Evolutionary conservation across 2,888 invertebrate genomes (phyloP).

Genomic region (Drosophila infuscata): DNA sequence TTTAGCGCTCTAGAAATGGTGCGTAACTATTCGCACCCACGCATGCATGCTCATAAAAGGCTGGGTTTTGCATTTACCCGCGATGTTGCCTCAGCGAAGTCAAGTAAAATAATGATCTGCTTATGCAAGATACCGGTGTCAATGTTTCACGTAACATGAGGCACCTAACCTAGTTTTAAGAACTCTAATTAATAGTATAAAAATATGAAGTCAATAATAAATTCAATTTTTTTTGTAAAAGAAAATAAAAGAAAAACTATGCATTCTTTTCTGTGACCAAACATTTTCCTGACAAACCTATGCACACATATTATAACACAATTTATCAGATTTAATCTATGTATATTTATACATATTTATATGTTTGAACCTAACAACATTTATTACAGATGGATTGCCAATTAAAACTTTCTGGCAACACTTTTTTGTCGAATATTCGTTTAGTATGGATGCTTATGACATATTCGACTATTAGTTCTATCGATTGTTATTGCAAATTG

Average conservation of each 20-base stretch:
- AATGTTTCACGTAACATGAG: background rate
- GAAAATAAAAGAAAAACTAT: too few species aligned
- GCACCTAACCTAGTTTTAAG: background rate
- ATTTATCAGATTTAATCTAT: background rate
- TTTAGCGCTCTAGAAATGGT: too few species aligned
- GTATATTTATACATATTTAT: background rate
- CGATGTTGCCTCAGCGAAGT: too few species aligned
- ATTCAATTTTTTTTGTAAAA: background rate
- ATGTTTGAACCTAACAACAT: background rate
- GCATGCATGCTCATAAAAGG: too few species aligned
- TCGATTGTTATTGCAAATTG: background rate
- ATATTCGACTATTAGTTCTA: background rate
- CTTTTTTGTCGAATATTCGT: background rate
- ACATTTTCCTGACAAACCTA: background rate
- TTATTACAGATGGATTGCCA: background rate
- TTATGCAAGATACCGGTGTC: background rate
- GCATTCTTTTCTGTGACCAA: background rate
- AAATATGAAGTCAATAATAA: background rate
- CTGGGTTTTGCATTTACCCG: too few species aligned
- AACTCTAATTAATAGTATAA: background rate
- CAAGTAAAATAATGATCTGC: background rate
- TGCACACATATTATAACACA: background rate
- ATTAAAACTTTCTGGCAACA: background rate
- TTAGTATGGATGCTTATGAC: background rate
- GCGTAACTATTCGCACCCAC: too few species aligned